These are phyloP conservation scores for Temnothorax ravouxi DNA, from an alignment of 2,888 invertebrate species.

Conservation along the genomic window DNA sequence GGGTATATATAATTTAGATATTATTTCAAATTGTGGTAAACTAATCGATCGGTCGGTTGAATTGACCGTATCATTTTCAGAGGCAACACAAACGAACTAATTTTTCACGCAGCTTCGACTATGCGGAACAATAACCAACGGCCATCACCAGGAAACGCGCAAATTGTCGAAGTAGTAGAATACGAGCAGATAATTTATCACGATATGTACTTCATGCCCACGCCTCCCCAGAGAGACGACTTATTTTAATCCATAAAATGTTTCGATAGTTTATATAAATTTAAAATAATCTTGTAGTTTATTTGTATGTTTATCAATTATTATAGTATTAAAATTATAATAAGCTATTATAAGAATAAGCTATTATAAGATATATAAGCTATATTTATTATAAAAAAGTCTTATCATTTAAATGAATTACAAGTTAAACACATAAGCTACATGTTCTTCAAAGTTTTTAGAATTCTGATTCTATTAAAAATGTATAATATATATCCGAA, in stretches of 20 bases:
- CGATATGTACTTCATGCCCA: not conserved
- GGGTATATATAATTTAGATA: constrained; percentile 53
- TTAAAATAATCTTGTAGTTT: not conserved
- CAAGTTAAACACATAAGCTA: not conserved
- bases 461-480: not conserved
- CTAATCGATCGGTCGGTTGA: not conserved
- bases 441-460: not conserved
- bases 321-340: not conserved
- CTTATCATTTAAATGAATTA: not conserved
- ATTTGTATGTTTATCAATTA: not conserved
- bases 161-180: constrained; percentile 42
- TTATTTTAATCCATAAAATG: not conserved
- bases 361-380: too few relatives aligned
- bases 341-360: too few relatives aligned
- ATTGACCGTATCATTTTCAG: constrained; percentile 45
- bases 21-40: not conserved
- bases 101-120: constrained; percentile 24
- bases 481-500: not conserved
- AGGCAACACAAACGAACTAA: constrained; percentile 14
- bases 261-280: not conserved
- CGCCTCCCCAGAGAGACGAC: constrained; percentile 42
- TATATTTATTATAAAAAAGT: not conserved
- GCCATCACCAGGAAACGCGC: not conserved
- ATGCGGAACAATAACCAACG: constrained; percentile 21
- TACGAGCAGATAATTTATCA: constrained; percentile 39